Evolutionary conservation across 1,140 invertebrate species (phyloP).

Genomic region (Campoletis sonorensis): DNA sequence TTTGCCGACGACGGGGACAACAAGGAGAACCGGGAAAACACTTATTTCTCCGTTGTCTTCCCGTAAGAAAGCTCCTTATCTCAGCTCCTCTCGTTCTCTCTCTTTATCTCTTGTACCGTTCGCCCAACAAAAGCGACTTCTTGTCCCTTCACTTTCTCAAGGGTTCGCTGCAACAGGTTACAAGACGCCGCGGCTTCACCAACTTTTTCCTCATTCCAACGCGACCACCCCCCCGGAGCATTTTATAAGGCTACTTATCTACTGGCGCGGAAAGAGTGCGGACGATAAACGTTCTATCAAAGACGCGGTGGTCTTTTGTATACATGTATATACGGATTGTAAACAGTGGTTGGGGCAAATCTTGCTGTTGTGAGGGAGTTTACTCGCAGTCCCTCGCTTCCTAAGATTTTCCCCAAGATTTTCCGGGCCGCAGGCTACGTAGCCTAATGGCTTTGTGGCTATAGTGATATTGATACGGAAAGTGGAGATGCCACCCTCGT

Average conservation of each 20-base stretch:
- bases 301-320: neutral
- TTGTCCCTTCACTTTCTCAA: constrained; percentile 12
- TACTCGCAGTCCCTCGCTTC: constrained; percentile 63
- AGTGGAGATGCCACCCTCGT: constrained; percentile 22
- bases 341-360: neutral
- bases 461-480: constrained; percentile 33
- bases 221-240: neutral
- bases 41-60: constrained; percentile 40
- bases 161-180: constrained; percentile 71
- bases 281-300: constrained; percentile 49
- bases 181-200: constrained; percentile 46
- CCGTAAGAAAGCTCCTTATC: constrained; percentile 73
- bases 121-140: constrained; percentile 26
- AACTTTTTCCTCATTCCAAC: constrained; percentile 31
- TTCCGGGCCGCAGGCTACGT: constrained; percentile 63
- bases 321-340: neutral
- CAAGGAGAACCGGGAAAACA: neutral
- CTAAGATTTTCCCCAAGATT: constrained; percentile 71
- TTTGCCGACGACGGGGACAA: constrained; percentile 16
- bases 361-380: constrained; percentile 62
- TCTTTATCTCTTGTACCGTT: constrained; percentile 21
- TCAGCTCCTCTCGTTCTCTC: constrained; percentile 52
- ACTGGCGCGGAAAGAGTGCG: constrained; percentile 45
- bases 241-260: constrained; percentile 45
- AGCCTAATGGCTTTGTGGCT: constrained; percentile 3